These are phyloP conservation scores for Intellagama lesueurii DNA, from an alignment of 2,797 vertebrate species.

Conservation along the genomic window DNA sequence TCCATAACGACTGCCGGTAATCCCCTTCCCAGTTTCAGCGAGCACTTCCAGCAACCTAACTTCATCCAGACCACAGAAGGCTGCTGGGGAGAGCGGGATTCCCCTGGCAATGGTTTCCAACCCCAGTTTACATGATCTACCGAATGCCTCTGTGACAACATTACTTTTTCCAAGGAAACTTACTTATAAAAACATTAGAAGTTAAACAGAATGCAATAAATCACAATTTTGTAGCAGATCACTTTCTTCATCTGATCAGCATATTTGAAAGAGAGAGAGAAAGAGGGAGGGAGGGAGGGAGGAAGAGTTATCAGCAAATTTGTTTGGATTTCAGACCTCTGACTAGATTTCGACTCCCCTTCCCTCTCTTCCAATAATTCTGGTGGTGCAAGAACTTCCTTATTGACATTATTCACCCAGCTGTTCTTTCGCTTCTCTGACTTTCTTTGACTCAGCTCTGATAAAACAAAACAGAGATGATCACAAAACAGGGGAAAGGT, in stretches of 20 bases:
- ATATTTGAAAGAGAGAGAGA: not conserved
- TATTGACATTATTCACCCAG: constrained; percentile 85
- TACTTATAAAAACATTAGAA: not conserved
- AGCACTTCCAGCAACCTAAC: not conserved
- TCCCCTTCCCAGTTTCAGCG: not conserved
- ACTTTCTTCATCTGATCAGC: not conserved
- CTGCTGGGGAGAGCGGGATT: not conserved
- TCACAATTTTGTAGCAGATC: not conserved
- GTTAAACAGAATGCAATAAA: not conserved
- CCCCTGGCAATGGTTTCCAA: no score
- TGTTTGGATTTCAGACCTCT: constrained; percentile 65
- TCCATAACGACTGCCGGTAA: not conserved
- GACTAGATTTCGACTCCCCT: constrained; percentile 44
- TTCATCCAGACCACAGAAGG: not conserved
- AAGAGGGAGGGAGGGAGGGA: not conserved
- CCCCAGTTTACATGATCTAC: no score
- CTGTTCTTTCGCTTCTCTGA: constrained; percentile 75
- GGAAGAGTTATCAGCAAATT: not conserved
- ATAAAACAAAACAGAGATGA: constrained; percentile 75
- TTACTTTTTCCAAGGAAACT: not conserved
- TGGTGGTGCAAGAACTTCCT: constrained; percentile 81
- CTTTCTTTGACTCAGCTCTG: constrained; percentile 81
- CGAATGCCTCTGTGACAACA: not conserved
- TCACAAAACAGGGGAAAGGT: constrained; percentile 54
- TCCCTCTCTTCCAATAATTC: constrained; percentile 77